A percentile compares a stretch with the other conserved stretches of the same genome.
Conservation (phyloP, 2,113 vertebrate species). For the Brachyhypopomus gauderio region DNA sequence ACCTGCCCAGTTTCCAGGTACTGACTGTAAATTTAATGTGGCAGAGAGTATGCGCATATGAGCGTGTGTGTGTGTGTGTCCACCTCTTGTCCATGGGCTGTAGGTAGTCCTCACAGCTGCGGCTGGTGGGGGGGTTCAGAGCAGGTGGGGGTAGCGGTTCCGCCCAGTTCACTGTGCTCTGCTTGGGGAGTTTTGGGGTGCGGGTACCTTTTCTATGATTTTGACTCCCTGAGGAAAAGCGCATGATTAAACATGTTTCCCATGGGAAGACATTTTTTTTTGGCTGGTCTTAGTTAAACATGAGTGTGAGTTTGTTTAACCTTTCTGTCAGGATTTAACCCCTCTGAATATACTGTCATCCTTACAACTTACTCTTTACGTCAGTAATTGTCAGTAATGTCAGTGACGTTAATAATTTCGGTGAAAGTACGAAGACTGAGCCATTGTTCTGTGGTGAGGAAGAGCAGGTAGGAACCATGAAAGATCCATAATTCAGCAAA, state of each 20-base stretch:
- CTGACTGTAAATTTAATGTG: background rate
- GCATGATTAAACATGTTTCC: background rate
- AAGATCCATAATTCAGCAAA: too few relatives aligned
- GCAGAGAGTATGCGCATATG: background rate
- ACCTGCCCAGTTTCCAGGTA: background rate
- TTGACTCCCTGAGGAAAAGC: conserved; percentile 84
- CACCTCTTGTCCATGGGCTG: conserved; percentile 89
- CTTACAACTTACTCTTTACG: too few relatives aligned
- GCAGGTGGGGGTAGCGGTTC: conserved; percentile 95
- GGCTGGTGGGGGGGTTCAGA: conserved; percentile 88
- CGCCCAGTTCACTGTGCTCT: conserved; percentile 95
- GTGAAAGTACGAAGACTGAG: too few relatives aligned
- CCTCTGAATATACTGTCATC: background rate
- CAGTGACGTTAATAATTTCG: too few relatives aligned
- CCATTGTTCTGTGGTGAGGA: too few relatives aligned
- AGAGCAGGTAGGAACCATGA: too few relatives aligned
- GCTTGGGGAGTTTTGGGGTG: conserved; percentile 91
- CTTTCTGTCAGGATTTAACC: too few relatives aligned
- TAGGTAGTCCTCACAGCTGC: conserved; percentile 79
- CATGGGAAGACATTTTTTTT: too few relatives aligned
- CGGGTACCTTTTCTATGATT: conserved; percentile 93
- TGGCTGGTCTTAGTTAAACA: too few relatives aligned
- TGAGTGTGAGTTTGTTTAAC: background rate
- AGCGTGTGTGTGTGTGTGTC: conserved; percentile 41
- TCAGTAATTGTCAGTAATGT: too few relatives aligned